Evolutionary conservation across 2,797 vertebrate genomes (phyloP).

Genomic region (Prunella strophiata): DNA sequence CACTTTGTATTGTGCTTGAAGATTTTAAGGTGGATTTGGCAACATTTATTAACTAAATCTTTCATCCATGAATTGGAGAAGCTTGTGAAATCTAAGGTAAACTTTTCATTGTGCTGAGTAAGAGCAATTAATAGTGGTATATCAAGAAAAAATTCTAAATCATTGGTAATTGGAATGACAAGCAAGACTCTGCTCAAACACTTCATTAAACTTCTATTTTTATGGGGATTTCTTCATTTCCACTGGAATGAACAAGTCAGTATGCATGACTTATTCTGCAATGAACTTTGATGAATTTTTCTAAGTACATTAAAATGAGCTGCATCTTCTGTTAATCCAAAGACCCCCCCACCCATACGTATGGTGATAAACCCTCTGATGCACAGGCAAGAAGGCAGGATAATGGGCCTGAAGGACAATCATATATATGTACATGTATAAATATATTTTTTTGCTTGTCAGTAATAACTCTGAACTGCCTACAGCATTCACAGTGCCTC

Average conservation of each 20-base stretch:
- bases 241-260: constrained; percentile 81
- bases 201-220: constrained; percentile 84
- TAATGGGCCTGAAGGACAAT: constrained; percentile 79
- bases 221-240: constrained; percentile 82
- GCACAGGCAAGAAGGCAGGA: constrained; percentile 75
- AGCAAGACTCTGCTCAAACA: constrained; percentile 76
- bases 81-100: constrained; percentile 65
- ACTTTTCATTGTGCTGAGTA: constrained; percentile 72
- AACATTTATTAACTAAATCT: constrained; percentile 14
- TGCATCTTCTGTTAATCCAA: constrained; percentile 77
- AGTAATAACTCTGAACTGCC: constrained; percentile 86
- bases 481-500: constrained; percentile 77
- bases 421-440: constrained; percentile 79
- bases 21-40: constrained; percentile 32
- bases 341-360: constrained; percentile 48
- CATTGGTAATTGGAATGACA: constrained; percentile 77
- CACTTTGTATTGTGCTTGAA: neutral
- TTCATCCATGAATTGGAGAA: constrained; percentile 19
- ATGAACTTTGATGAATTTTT: constrained; percentile 84
- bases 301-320: constrained; percentile 81
- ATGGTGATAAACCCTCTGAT: constrained; percentile 77
- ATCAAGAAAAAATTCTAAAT: constrained; percentile 72
- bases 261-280: constrained; percentile 79
- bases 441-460: constrained; percentile 82
- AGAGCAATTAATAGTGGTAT: constrained; percentile 71